These are phyloP conservation scores for Tolypeutes matacus DNA, from an alignment of 2,797 vertebrate species.

Conservation along the genomic window DNA sequence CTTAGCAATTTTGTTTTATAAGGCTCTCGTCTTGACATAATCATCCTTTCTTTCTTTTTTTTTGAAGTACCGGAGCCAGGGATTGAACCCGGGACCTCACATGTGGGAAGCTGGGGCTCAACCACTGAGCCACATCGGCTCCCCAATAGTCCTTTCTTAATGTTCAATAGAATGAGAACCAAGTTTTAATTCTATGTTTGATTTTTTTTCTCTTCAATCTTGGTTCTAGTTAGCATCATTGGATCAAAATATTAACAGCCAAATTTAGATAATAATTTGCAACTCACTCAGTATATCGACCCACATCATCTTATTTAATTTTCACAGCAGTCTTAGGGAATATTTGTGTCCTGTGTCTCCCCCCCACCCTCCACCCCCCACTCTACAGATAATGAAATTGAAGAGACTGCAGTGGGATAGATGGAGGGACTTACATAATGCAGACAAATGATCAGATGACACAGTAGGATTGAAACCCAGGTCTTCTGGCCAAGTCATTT, in stretches of 20 bases:
- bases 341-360: neutral
- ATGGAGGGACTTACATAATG: neutral
- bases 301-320: neutral
- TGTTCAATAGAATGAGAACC: neutral
- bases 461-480: neutral
- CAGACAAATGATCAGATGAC: neutral
- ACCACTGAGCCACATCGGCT: too few species aligned
- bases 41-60: neutral
- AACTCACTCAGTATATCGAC: neutral
- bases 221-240: neutral
- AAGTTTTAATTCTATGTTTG: slow-evolving; percentile 32
- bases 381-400: neutral
- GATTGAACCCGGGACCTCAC: too few species aligned
- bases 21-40: neutral
- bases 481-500: neutral
- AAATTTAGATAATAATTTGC: neutral
- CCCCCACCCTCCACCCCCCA: neutral
- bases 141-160: neutral
- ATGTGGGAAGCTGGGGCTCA: too few species aligned
- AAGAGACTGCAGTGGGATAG: neutral
- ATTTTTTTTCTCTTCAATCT: neutral
- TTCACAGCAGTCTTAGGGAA: neutral
- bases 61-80: too few species aligned
- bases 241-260: neutral
- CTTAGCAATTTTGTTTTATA: slow-evolving; percentile 22